A percentile compares a stretch with the other conserved stretches of the same genome.
Evolutionary conservation across 2,888 invertebrate genomes (phyloP).

Genomic region (Folsomia manolachei): DNA sequence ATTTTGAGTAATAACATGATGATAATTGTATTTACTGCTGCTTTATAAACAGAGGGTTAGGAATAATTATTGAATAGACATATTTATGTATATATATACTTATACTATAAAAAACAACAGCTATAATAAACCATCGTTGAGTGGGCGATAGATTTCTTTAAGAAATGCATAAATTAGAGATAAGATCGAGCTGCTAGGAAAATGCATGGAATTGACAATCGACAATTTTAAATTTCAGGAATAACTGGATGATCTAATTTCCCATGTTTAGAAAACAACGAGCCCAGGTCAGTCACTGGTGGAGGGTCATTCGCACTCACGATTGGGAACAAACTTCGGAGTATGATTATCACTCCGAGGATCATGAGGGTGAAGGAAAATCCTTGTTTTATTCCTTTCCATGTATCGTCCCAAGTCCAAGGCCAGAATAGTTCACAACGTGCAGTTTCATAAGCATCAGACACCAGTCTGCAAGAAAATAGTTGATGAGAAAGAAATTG

Average conservation of each 20-base stretch:
- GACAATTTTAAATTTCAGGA: slow-evolving; percentile 12
- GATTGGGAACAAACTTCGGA: slow-evolving; percentile 42
- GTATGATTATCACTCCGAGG: slow-evolving; percentile 46
- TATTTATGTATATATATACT: too few relatives aligned
- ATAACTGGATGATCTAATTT: slow-evolving; percentile 14
- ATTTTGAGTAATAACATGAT: background rate
- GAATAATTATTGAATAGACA: too few relatives aligned
- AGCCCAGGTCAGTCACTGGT: slow-evolving; percentile 13
- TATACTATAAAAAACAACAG: too few relatives aligned
- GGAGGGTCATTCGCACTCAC: slow-evolving; percentile 34
- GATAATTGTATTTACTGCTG: slow-evolving; percentile 11
- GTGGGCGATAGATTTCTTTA: too few relatives aligned
- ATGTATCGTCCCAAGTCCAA: slow-evolving; percentile 49
- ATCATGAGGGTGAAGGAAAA: slow-evolving; percentile 49
- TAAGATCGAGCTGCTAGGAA: too few relatives aligned
- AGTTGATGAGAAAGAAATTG: too few relatives aligned
- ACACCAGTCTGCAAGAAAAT: slow-evolving; percentile 28
- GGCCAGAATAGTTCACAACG: slow-evolving; percentile 49
- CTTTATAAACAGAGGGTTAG: background rate
- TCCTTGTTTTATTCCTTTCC: slow-evolving; percentile 47
- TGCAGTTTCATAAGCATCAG: slow-evolving; percentile 39
- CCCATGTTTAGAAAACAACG: slow-evolving; percentile 27
- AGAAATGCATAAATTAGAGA: too few relatives aligned
- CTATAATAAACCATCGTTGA: too few relatives aligned
- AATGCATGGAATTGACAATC: too few relatives aligned